A percentile compares a stretch with the other conserved stretches of the same genome.
Evolutionary conservation across 2,888 invertebrate species (phyloP).

Genomic region (Cistogaster globosa): DNA sequence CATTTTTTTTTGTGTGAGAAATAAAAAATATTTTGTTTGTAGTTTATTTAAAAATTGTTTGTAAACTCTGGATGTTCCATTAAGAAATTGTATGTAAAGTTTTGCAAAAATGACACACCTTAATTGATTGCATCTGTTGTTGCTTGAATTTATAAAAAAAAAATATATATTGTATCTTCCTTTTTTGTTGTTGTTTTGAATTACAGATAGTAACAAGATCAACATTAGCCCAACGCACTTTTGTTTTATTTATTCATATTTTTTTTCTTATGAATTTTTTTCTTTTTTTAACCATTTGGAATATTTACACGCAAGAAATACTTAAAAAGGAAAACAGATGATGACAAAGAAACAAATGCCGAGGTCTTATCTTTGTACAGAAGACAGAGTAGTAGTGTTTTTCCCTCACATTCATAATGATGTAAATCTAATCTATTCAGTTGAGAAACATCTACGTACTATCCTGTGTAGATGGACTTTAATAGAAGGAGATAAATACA

Average conservation of each 20-base stretch:
- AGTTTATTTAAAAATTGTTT: background rate
- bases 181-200: conserved; percentile 45
- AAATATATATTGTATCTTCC: conserved; percentile 41
- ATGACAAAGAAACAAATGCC: background rate
- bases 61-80: conserved; percentile 1
- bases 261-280: too few relatives aligned
- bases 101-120: conserved; percentile 62
- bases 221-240: conserved; percentile 63
- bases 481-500: conserved; percentile 49
- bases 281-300: too few relatives aligned
- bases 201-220: conserved; percentile 58
- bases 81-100: conserved; percentile 58
- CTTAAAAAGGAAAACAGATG: background rate
- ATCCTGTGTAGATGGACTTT: conserved; percentile 38
- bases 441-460: conserved; percentile 3
- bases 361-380: conserved; percentile 55
- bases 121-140: conserved; percentile 66
- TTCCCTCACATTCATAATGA: too few relatives aligned
- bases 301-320: background rate
- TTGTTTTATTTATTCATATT: conserved; percentile 38
- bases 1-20: too few relatives aligned
- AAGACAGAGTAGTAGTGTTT: background rate
- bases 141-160: background rate
- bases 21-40: too few relatives aligned
- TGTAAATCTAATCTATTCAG: background rate